Conservation (phyloP, 1,140 invertebrate genomes). For the Carposina sasakii region DNA sequence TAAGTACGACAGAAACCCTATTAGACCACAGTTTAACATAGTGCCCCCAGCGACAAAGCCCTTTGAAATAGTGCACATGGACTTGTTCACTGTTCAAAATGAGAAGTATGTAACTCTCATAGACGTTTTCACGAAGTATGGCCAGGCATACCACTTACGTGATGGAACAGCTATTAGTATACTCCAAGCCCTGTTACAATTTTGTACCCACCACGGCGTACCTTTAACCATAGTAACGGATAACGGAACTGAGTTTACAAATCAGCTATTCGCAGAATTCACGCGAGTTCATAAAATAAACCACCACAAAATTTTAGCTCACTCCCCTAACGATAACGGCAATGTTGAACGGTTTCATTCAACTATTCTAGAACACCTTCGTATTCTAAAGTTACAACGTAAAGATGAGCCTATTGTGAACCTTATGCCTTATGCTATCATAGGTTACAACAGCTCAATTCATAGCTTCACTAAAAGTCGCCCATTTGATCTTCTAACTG, state of each 20-base stretch:
- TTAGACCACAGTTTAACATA: constrained; percentile 6
- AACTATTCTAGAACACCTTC: constrained; percentile 6
- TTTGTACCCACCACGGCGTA: constrained; percentile 3
- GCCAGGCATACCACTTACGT: constrained; percentile 10
- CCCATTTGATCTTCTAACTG: constrained; percentile 21
- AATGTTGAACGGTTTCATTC: constrained; percentile 1
- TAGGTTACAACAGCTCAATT: no score
- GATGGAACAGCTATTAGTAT: no score
- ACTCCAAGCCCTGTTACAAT: no score
- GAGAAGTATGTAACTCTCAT: constrained; percentile 9
- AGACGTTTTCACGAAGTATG: no score
- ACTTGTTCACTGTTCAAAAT: constrained; percentile 6
- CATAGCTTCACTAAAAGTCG: constrained; percentile 14
- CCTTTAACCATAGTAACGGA: constrained; percentile 9
- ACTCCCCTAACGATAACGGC: constrained; percentile 6
- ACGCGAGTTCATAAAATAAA: constrained; percentile 5
- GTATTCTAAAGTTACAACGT: background rate
- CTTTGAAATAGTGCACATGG: no score
- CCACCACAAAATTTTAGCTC: constrained; percentile 5
- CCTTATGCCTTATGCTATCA: constrained; percentile 7
- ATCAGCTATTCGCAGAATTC: constrained; percentile 8
- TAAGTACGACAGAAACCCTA: constrained; percentile 4
- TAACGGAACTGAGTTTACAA: constrained; percentile 8
- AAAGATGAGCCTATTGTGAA: constrained; percentile 10
- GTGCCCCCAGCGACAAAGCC: no score